Conservation (phyloP, 2,113 vertebrate species). For the Oceanodroma tethys region DNA sequence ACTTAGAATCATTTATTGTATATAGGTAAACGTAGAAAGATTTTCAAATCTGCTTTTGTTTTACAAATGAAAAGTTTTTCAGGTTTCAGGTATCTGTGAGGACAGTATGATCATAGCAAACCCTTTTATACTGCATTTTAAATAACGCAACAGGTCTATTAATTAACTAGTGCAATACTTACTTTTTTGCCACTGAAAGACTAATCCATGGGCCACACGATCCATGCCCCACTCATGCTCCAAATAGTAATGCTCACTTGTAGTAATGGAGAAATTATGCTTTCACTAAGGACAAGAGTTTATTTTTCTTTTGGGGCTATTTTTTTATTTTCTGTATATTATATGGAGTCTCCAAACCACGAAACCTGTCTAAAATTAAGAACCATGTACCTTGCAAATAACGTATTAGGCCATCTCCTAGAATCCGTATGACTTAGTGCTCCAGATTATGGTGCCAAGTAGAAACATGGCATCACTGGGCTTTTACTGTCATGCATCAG, state of each 20-base stretch:
- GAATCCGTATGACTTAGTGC: rapidly evolving
- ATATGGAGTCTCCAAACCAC: background rate
- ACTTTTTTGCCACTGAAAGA: background rate
- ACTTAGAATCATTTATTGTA: background rate
- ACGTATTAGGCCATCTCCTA: background rate
- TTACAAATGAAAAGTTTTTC: background rate
- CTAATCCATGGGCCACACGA: background rate
- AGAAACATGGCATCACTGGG: background rate
- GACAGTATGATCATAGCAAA: background rate
- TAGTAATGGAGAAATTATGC: background rate
- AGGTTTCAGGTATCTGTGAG: background rate
- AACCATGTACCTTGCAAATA: background rate
- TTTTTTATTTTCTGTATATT: background rate
- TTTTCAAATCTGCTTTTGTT: background rate
- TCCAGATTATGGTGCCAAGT: background rate
- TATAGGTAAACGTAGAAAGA: background rate
- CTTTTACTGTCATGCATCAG: background rate
- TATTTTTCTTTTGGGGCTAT: background rate
- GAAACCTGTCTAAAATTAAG: background rate
- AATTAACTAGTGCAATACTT: background rate
- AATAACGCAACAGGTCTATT: background rate
- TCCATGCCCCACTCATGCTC: too few relatives aligned
- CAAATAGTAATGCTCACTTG: background rate
- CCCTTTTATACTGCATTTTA: background rate
- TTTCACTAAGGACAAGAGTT: background rate